Percentiles rank a stretch among this genome's conserved stretches.
phyloP scores from a whole-genome alignment of 2,113 vertebrate genomes.

The Antigone vipio region DNA sequence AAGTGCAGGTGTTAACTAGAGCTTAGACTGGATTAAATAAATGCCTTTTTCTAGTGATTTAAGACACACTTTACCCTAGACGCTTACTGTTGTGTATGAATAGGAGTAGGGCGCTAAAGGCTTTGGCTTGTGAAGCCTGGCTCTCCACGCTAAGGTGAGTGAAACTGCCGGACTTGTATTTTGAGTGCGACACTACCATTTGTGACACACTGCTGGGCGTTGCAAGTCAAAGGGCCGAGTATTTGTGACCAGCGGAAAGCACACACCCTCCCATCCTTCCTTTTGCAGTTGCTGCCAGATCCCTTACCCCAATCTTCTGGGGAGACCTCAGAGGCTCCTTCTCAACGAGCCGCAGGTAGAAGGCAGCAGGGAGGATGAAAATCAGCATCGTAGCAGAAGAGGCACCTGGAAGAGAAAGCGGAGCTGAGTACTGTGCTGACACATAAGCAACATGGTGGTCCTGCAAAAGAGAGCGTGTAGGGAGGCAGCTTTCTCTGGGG shows the following conservation, averaged over 20 bases:
- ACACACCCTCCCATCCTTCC: background rate
- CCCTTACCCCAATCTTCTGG: constrained; percentile 92
- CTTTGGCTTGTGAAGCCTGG: background rate
- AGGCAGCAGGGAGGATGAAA: constrained; percentile 94
- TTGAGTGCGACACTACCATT: background rate
- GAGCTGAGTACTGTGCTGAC: background rate
- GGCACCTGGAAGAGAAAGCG: constrained; percentile 77
- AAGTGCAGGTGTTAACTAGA: background rate
- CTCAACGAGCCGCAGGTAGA: constrained; percentile 92
- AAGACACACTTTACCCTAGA: background rate
- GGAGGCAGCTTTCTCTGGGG: background rate
- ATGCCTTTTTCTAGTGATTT: background rate
- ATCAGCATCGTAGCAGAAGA: constrained; percentile 96
- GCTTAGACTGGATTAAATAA: background rate
- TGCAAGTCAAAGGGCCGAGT: background rate
- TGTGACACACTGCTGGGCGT: background rate
- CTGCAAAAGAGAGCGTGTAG: background rate
- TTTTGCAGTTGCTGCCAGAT: background rate
- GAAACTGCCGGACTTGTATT: background rate
- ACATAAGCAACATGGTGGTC: background rate
- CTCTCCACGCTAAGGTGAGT: background rate
- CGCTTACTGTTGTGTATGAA: background rate
- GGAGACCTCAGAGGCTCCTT: constrained; percentile 83
- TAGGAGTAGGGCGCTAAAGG: background rate
- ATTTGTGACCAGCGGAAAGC: background rate